These are phyloP conservation scores for Crax fasciolata DNA, from an alignment of 2,797 vertebrate genomes.

Conservation along the genomic window DNA sequence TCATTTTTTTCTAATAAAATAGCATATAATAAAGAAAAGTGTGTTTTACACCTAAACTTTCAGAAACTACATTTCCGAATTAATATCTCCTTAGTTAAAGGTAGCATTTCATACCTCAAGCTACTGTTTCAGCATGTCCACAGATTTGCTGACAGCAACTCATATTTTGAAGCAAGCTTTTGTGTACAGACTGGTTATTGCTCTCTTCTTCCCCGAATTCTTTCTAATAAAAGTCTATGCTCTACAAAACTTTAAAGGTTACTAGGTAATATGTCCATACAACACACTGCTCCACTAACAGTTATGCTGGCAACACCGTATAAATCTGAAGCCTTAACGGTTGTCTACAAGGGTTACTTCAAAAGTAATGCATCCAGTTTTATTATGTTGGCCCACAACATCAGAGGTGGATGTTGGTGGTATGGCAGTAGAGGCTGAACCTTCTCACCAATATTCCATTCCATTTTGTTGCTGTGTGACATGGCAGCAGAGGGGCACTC, in stretches of 20 bases:
- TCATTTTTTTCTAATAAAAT: not conserved
- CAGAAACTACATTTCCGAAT: not conserved
- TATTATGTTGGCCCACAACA: too few relatives aligned
- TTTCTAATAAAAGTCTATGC: not conserved
- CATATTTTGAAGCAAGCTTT: not conserved
- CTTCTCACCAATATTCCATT: too few relatives aligned
- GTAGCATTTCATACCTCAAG: not conserved
- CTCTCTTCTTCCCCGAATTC: not conserved
- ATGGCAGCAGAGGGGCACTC: too few relatives aligned
- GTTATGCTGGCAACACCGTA: not conserved
- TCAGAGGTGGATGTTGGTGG: too few relatives aligned
- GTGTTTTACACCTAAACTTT: not conserved
- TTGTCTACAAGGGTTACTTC: too few relatives aligned
- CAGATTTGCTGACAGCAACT: not conserved
- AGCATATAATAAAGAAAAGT: not conserved
- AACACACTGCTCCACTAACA: not conserved
- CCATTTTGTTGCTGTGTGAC: too few relatives aligned
- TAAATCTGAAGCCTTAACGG: not conserved
- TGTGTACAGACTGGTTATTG: not conserved
- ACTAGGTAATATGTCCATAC: not conserved
- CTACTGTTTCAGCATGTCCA: not conserved
- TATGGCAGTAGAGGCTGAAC: too few relatives aligned
- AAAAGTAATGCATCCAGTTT: too few relatives aligned
- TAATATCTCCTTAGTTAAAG: not conserved
- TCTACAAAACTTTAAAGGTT: not conserved